Conservation (phyloP, 2,797 vertebrate genomes). For the Pipistrellus pygmaeus region DNA sequence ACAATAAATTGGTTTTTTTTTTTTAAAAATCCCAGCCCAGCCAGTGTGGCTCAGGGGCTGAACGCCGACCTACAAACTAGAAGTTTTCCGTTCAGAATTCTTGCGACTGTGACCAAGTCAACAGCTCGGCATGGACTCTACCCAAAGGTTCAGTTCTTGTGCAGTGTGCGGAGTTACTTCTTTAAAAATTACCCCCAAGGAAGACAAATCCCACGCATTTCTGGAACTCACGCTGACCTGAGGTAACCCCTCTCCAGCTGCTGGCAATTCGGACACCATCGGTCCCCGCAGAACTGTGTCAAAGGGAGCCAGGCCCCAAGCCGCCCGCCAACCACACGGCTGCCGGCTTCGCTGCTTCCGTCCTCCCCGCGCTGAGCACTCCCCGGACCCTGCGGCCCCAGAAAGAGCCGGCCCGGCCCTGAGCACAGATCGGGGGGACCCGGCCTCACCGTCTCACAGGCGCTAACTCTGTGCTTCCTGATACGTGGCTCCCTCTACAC, state of each 20-base stretch:
- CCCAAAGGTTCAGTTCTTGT: not conserved
- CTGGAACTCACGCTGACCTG: not conserved
- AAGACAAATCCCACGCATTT: not conserved
- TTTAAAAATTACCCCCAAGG: not conserved
- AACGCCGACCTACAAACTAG: not conserved
- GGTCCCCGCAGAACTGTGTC: fast-evolving
- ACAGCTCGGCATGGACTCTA: not conserved
- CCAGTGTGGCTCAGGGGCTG: no score
- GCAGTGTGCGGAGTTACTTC: no score
- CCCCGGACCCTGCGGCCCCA: no score
- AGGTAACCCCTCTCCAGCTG: not conserved
- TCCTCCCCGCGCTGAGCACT: not conserved
- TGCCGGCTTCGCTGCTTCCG: no score
- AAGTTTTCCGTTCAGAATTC: no score
- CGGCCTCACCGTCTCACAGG: not conserved
- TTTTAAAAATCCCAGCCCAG: no score
- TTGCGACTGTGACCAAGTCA: no score
- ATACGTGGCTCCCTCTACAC: not conserved
- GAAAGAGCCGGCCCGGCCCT: not conserved
- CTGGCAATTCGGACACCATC: not conserved
- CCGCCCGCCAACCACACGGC: fast-evolving
- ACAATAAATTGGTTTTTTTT: no score
- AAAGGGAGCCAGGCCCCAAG: not conserved
- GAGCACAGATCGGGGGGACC: fast-evolving
- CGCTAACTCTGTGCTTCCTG: not conserved